Base-by-base conservation (phyloP, 2,797 vertebrate genomes). In the Manis javanica region DNA sequence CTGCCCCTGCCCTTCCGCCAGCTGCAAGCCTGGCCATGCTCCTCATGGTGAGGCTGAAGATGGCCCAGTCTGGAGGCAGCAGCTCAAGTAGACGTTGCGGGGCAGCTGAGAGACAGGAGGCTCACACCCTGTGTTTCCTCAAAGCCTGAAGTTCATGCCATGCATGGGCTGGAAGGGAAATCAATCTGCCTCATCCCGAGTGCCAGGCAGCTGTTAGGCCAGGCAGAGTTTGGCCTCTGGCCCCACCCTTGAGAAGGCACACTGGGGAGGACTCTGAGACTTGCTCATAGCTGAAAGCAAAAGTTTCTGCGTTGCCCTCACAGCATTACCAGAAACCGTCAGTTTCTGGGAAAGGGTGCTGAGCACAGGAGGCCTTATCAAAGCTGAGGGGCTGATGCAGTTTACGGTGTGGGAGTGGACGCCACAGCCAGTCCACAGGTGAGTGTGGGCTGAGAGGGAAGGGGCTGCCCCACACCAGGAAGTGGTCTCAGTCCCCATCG, bases 51-150 rank as follows among this genome's bases (percentile, higher is more conserved):
- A 84, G 53, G 29, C 51, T 79, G 37, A 78, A 77, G 75, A 71
- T 3, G 1, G 51, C 39, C 55, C 74, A 31, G 59, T 68, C 12
- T 1, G 15, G 34, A 89, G 51, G 39, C n/a, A 12, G 61, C 53
- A 5, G 13, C 34, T 42, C 51, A 29, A 69, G 15, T 29, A 46
- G 29, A 34, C 11, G 5, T 34, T 23, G 7, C 29, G 5, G 24
- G n/a, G n/a, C 0, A 9, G n/a, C 11, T 1, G 53, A 0, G 69
- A 39, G 42, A 0, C 2, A 7, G 26, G 3, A 53, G 21, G 26
- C 63, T 87, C 68, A 13, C 85, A 64, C 31, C 11, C 24, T 0
- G 0, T 31, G 59, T 64, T 75, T 42, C 72, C 94, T 82, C 12
- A n/a, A 90, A 86, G 66, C 59, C 59, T 91, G 72, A 90, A 71